Evolutionary conservation across 2,113 vertebrate genomes (phyloP).

Genomic region (Cyrtonyx montezumae): DNA sequence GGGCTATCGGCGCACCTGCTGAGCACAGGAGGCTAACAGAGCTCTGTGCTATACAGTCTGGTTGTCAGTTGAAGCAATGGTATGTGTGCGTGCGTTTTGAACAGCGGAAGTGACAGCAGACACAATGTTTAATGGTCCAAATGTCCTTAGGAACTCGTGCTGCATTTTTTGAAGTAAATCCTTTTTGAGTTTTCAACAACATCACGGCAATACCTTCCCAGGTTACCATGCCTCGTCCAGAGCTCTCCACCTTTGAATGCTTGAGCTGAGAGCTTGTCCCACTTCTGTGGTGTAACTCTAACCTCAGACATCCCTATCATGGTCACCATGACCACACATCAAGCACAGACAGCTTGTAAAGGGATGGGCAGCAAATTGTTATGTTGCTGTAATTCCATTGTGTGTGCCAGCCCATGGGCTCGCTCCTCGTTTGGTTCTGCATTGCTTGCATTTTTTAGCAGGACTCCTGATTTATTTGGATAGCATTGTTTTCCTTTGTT

Average conservation of each 20-base stretch:
- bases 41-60: not conserved
- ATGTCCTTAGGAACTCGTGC: not conserved
- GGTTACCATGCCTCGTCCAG: not conserved
- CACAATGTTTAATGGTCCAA: not conserved
- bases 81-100: not conserved
- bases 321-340: not conserved
- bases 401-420: not conserved
- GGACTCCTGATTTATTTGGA: not conserved
- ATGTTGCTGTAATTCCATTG: not conserved
- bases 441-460: not conserved
- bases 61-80: rapidly evolving
- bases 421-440: not conserved
- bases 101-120: not conserved
- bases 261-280: not conserved
- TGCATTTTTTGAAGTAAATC: not conserved
- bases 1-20: not conserved
- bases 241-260: not conserved
- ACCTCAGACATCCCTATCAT: not conserved
- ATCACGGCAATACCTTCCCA: not conserved
- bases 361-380: not conserved
- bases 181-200: not conserved
- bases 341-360: not conserved
- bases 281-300: rapidly evolving
- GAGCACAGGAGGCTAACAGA: not conserved
- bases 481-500: not conserved